These are phyloP conservation scores for Indicator indicator DNA, from an alignment of 2,113 vertebrate species.

Conservation along the genomic window DNA sequence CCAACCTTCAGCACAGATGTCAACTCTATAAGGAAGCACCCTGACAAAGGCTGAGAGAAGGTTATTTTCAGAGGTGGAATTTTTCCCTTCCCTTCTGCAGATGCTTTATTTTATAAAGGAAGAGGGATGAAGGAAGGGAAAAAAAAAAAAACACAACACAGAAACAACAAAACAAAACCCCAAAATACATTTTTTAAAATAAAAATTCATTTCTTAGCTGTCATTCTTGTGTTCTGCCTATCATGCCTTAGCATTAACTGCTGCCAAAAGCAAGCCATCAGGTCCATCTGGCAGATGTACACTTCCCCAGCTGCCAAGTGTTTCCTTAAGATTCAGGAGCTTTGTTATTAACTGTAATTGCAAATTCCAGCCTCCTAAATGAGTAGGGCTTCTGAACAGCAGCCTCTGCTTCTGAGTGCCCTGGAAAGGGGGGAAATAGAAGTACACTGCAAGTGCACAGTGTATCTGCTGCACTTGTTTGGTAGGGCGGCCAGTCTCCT, in stretches of 20 bases:
- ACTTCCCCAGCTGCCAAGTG: neutral
- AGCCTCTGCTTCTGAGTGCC: neutral
- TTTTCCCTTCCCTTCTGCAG: neutral
- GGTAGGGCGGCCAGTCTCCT: neutral
- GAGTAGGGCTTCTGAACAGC: neutral
- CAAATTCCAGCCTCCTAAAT: conserved; percentile 44
- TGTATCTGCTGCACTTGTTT: neutral
- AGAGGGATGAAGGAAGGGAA: neutral
- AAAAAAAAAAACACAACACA: neutral
- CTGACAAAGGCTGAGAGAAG: neutral
- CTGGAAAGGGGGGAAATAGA: neutral
- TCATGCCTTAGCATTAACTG: conserved; percentile 6
- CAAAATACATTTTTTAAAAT: neutral
- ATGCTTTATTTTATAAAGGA: neutral
- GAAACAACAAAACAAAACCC: neutral
- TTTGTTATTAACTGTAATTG: conserved; percentile 3
- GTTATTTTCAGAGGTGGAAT: neutral
- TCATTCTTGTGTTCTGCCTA: neutral
- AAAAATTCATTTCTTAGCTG: conserved; percentile 7
- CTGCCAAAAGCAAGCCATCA: conserved; percentile 37
- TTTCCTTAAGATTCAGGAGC: conserved; percentile 30
- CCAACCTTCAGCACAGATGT: neutral
- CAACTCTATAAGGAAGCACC: neutral
- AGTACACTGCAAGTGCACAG: neutral
- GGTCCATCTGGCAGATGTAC: conserved; percentile 40